Conservation (phyloP, 2,113 vertebrate genomes). For the Gulo gulo region DNA sequence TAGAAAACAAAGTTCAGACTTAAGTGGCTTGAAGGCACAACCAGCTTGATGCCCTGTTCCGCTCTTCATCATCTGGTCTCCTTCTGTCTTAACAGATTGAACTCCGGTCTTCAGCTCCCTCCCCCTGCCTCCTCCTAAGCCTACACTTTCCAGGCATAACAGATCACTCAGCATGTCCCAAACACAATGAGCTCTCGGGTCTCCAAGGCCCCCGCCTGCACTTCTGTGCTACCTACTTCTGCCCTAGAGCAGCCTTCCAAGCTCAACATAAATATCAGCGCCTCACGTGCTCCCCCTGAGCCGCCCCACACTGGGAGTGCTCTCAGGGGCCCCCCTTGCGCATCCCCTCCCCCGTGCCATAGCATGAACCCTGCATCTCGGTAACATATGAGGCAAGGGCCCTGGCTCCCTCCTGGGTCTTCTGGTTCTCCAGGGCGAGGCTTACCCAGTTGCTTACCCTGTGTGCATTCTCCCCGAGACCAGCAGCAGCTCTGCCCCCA, state of each 20-base stretch:
- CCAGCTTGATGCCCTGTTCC: background rate
- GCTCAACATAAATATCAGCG: background rate
- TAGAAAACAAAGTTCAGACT: background rate
- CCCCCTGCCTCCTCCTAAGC: background rate
- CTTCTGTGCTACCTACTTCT: background rate
- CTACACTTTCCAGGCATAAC: background rate
- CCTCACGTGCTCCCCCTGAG: background rate
- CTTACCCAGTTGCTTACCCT: background rate
- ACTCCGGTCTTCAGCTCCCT: background rate
- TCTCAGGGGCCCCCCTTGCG: rapidly evolving
- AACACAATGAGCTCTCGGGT: background rate
- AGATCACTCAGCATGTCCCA: background rate
- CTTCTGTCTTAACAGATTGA: background rate
- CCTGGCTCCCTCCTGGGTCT: background rate
- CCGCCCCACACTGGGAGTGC: background rate
- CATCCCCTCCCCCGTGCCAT: rapidly evolving
- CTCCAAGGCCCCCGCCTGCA: background rate
- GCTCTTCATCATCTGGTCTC: background rate
- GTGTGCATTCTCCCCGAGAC: background rate
- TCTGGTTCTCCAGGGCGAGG: background rate
- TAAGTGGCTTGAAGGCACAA: background rate
- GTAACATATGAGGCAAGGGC: background rate
- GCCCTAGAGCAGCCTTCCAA: background rate
- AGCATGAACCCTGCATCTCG: background rate
- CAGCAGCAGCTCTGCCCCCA: background rate